Conservation (phyloP, 64 coral and sea anemone species). For the Stichodactyla helianthus region DNA sequence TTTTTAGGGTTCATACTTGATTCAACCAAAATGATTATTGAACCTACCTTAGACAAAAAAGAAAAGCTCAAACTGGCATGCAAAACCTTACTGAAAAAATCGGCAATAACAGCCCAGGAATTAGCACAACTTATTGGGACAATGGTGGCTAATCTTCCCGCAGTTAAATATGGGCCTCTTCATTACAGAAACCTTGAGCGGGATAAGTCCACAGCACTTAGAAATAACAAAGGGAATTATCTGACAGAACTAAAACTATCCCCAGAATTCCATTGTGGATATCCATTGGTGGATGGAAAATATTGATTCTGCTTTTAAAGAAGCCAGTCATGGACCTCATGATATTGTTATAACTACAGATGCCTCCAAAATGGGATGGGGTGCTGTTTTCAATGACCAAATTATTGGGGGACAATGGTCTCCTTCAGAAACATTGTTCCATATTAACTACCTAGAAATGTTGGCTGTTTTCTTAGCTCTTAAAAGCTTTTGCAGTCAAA, state of each 20-base stretch:
- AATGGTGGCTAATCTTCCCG: conserved; percentile 38
- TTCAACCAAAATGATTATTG: conserved; percentile 46
- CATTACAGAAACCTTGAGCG: conserved; percentile 47
- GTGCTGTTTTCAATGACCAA: conserved; percentile 5
- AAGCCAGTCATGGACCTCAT: neutral
- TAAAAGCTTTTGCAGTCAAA: conserved; percentile 10
- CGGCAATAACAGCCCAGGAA: conserved; percentile 17
- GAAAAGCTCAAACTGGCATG: conserved; percentile 41
- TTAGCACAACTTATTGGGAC: conserved; percentile 40
- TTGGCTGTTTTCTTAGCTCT: neutral
- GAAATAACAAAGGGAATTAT: conserved; percentile 31
- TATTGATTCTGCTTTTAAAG: neutral
- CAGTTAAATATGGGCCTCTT: conserved; percentile 41
- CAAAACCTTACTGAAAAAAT: conserved; percentile 26
- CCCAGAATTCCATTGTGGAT: neutral
- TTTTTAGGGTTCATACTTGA: conserved; percentile 62
- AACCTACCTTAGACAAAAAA: conserved; percentile 36
- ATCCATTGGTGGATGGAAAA: neutral
- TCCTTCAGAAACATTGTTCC: neutral
- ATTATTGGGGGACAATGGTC: conserved; percentile 26
- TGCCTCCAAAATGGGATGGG: conserved; percentile 15
- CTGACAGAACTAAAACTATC: conserved; percentile 10
- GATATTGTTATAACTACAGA: neutral
- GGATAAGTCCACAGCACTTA: conserved; percentile 30
- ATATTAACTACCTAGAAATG: conserved; percentile 28